These are phyloP conservation scores for Drosophila crucigera DNA, from an alignment of 2,888 invertebrate species.

Conservation along the genomic window DNA sequence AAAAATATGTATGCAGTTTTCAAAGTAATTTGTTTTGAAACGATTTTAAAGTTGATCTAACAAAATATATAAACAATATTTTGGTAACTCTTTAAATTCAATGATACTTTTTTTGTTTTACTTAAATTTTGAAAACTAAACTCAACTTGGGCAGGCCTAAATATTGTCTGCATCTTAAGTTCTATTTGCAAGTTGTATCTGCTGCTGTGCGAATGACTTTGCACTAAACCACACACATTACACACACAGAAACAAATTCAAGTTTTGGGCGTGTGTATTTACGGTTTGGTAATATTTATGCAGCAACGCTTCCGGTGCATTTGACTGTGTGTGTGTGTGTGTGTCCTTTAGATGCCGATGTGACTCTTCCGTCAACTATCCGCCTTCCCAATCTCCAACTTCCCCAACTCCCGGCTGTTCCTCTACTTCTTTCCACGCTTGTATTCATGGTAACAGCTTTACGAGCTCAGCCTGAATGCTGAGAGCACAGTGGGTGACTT, in stretches of 20 bases:
- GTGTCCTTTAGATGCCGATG: slow-evolving; percentile 40
- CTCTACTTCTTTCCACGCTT: slow-evolving; percentile 10
- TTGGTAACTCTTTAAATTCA: background rate
- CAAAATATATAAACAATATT: background rate
- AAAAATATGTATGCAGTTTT: background rate
- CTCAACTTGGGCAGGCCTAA: slow-evolving; percentile 7
- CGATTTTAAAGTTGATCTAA: background rate
- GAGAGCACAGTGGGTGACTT: slow-evolving; percentile 51
- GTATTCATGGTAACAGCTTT: slow-evolving; percentile 71
- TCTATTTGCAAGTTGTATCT: slow-evolving; percentile 14
- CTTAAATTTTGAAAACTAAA: background rate
- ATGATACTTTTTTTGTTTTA: background rate
- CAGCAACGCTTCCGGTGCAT: slow-evolving; percentile 49
- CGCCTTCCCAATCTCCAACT: slow-evolving; percentile 4
- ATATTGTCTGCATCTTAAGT: slow-evolving; percentile 12
- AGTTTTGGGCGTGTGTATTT: slow-evolving; percentile 57
- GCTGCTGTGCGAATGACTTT: slow-evolving; percentile 49
- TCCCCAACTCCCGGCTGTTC: background rate
- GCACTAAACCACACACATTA: slow-evolving; percentile 22
- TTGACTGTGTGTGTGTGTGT: slow-evolving; percentile 10
- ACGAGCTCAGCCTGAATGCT: slow-evolving; percentile 70
- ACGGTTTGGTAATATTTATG: slow-evolving; percentile 77
- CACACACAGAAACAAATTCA: slow-evolving; percentile 1
- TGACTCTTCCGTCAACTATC: slow-evolving; percentile 40
- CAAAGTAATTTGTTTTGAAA: background rate